Percentiles rank a stretch among this genome's conserved stretches.
phyloP scores from a whole-genome alignment of 2,113 vertebrate genomes.

The Amblyornis subalaris region DNA sequence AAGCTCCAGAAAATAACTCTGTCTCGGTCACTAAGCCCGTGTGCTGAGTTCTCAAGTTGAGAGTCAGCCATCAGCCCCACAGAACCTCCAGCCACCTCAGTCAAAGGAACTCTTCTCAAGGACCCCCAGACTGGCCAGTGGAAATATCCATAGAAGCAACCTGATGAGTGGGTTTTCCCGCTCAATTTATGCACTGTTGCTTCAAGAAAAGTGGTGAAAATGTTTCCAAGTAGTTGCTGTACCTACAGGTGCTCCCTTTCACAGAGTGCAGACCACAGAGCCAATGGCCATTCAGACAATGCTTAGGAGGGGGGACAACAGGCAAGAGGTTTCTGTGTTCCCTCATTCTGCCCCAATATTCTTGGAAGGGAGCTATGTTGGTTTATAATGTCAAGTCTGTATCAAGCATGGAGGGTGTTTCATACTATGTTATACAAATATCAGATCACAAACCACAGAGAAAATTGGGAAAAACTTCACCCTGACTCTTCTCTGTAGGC shows the following conservation, averaged over 20 bases:
- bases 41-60: neutral
- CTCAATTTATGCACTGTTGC: neutral
- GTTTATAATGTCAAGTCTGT: neutral
- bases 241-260: neutral
- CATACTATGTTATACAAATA: neutral
- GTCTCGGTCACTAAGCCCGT: neutral
- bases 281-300: neutral
- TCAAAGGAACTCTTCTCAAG: neutral
- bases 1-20: neutral
- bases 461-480: neutral
- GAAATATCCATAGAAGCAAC: neutral
- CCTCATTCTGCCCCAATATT: neutral
- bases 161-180: neutral
- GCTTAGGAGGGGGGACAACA: rapidly evolving
- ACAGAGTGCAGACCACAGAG: neutral
- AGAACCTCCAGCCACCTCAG: neutral
- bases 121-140: neutral
- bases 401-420: neutral
- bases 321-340: neutral
- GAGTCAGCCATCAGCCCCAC: neutral
- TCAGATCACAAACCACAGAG: neutral
- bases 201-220: neutral
- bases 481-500: neutral
- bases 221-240: neutral
- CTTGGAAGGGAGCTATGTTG: neutral